These are phyloP conservation scores for Ceratitis capitata DNA, from an alignment of 1,140 invertebrate species.

Conservation along the genomic window DNA sequence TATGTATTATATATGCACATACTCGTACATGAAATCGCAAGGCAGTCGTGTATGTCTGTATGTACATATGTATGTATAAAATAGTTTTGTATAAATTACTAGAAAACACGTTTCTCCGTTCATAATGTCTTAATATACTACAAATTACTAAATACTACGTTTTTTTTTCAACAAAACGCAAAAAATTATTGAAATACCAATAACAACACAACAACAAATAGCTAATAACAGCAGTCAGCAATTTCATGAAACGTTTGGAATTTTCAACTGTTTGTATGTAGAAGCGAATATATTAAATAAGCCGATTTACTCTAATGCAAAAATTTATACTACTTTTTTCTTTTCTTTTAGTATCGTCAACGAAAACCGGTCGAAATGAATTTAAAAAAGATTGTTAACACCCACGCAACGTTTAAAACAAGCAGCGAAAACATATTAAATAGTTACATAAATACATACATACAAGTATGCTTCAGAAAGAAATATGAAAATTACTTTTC, in stretches of 20 bases:
- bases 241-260: not conserved
- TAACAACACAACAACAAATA: not conserved
- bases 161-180: no score
- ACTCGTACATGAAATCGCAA: no score
- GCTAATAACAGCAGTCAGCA: conserved; percentile 24
- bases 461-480: no score
- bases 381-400: not conserved
- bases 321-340: not conserved
- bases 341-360: no score
- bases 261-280: not conserved
- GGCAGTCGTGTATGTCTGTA: no score
- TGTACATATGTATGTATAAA: no score
- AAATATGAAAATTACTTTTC: no score
- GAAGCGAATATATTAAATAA: not conserved
- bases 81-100: conserved; percentile 1
- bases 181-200: no score
- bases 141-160: not conserved
- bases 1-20: not conserved
- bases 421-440: not conserved
- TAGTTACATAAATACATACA: not conserved
- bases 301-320: not conserved
- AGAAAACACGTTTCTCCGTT: not conserved
- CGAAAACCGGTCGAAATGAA: not conserved
- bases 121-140: conserved; percentile 20
- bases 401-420: not conserved